These are phyloP conservation scores for Drosophila neonasuta DNA, from an alignment of 2,888 invertebrate genomes.

Conservation along the genomic window DNA sequence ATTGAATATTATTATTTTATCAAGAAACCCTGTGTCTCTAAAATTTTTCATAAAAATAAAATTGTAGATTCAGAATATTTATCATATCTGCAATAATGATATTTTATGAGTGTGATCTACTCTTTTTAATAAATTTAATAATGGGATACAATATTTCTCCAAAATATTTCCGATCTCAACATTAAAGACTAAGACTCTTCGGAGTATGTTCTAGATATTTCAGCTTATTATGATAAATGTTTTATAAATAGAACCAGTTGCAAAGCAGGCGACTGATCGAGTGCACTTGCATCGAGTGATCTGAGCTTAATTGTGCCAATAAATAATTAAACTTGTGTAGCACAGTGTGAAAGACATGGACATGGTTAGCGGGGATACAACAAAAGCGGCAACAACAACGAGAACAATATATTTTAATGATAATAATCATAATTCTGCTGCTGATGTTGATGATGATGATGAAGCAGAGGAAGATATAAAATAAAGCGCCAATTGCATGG, in stretches of 20 bases:
- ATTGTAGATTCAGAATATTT: too few species aligned
- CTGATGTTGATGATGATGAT: slow-evolving; percentile 50
- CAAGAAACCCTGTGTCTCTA: too few species aligned
- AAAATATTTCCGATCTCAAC: too few species aligned
- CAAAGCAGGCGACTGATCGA: not conserved
- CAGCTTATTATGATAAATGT: slow-evolving; percentile 1
- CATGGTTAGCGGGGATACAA: slow-evolving; percentile 19
- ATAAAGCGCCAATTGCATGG: slow-evolving; percentile 69
- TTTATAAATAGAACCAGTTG: not conserved
- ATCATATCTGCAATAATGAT: too few species aligned
- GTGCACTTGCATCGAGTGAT: slow-evolving; percentile 3
- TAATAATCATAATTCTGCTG: slow-evolving; percentile 31
- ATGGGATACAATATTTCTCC: too few species aligned
- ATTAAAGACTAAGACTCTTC: too few species aligned
- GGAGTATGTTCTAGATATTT: not conserved
- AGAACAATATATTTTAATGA: slow-evolving; percentile 24
- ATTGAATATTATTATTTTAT: too few species aligned
- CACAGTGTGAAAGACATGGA: slow-evolving; percentile 37
- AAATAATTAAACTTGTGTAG: slow-evolving; percentile 25
- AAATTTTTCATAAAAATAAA: too few species aligned
- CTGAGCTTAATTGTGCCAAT: slow-evolving; percentile 3
- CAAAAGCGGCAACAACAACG: slow-evolving; percentile 22
- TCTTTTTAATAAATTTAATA: too few species aligned
- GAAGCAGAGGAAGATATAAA: slow-evolving; percentile 69
- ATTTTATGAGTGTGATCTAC: too few species aligned